Evolutionary conservation across 2,888 invertebrate species (phyloP).

Genomic region (Hirudinaria manillensis): DNA sequence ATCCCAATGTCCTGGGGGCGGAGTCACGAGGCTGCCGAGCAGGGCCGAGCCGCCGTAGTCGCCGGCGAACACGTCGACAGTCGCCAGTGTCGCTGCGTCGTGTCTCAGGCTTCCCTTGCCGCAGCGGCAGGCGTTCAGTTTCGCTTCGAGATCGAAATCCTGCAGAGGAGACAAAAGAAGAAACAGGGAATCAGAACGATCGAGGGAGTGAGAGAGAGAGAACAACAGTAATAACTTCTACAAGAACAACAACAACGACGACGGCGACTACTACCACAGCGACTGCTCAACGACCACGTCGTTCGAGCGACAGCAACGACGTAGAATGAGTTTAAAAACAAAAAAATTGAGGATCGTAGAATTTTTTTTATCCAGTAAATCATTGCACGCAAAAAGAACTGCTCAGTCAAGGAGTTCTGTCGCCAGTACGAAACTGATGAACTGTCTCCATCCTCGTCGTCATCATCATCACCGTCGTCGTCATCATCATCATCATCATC

Average conservation of each 20-base stretch:
- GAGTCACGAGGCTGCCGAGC: not conserved
- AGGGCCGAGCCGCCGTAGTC: not conserved
- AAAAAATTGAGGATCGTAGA: no score
- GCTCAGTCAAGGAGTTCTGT: no score
- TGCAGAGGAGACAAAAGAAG: not conserved
- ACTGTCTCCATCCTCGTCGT: not conserved
- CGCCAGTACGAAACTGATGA: no score
- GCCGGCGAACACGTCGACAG: constrained; percentile 54
- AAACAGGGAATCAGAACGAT: not conserved
- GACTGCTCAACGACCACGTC: not conserved
- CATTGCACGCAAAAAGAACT: no score
- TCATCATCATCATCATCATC: constrained; percentile 2
- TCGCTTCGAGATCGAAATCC: constrained; percentile 89
- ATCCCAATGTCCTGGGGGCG: constrained; percentile 49
- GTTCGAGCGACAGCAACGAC: not conserved
- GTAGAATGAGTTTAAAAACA: no score
- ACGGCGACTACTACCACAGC: not conserved
- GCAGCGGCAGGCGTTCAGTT: constrained; percentile 78
- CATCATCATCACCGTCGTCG: not conserved
- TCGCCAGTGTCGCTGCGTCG: constrained; percentile 83
- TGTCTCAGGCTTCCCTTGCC: constrained; percentile 86
- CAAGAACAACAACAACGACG: not conserved
- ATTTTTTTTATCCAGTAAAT: no score
- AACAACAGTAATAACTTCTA: not conserved
- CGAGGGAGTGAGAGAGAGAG: not conserved